Conservation (phyloP, 2,888 invertebrate genomes). For the Aporophyla lueneburgensis region DNA sequence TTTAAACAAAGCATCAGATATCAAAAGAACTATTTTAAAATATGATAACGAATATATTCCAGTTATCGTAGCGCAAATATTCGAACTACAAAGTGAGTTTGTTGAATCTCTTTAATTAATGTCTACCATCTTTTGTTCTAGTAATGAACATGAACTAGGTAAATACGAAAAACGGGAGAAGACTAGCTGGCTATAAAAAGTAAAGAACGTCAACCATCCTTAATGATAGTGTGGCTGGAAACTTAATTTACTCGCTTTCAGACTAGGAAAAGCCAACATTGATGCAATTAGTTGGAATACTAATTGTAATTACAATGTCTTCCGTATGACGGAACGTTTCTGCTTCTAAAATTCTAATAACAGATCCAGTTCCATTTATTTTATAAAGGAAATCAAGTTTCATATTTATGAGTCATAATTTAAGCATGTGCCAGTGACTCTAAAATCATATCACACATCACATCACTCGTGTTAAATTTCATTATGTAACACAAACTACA, state of each 20-base stretch:
- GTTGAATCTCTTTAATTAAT: conserved; percentile 42
- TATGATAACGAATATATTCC: not conserved
- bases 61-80: conserved; percentile 13
- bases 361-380: conserved; percentile 18
- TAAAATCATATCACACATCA: no score
- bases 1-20: not conserved
- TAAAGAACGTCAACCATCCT: conserved; percentile 31
- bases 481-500: no score
- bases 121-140: conserved; percentile 51
- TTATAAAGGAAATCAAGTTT: conserved; percentile 31
- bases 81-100: conserved; percentile 10
- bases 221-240: conserved; percentile 12
- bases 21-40: not conserved
- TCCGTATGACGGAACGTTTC: conserved; percentile 29
- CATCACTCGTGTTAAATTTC: no score
- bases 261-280: conserved; percentile 25
- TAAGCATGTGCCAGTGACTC: no score
- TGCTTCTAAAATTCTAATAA: conserved; percentile 13
- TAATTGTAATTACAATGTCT: conserved; percentile 27
- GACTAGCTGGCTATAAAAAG: conserved; percentile 40
- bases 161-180: conserved; percentile 41
- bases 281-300: conserved; percentile 53
- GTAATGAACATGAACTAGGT: conserved; percentile 53
- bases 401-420: no score
- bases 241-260: conserved; percentile 35